Evolutionary conservation across 2,888 invertebrate genomes (phyloP), one percentile per base, ranked within the genome.

Genomic region (Stegana nigrithorax): DNA sequence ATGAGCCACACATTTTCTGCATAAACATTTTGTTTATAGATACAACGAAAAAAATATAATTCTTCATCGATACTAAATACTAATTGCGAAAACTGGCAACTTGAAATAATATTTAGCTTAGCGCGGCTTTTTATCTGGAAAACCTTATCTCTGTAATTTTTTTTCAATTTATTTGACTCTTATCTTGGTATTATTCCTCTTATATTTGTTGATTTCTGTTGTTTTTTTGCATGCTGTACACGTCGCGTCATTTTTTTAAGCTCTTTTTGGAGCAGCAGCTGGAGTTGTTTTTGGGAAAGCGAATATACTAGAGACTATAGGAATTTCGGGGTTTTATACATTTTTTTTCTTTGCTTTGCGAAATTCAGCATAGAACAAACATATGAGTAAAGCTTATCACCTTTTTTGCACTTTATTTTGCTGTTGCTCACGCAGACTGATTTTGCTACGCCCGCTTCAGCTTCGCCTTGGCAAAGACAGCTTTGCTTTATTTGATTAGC

Each of bases 141-240:
- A 25, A 25, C 36, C 17, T 36, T 50, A 27, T 59, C 47, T 25
- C 7, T 26, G 26, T 26, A 4, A 25, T 26, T 7, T 8, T 25
- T 19, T 56, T 55, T 36, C 47, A 50, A 74, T 75, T 75, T 79
- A 79, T 79, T 78, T 71, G 62, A 56, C 66, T 65, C 71, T 75
- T 75, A 75, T 75, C 75, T 72, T 67, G 65, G 65, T 68, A 68
- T 74, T 70, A 74, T 63, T 69, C 62, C 65, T 56, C 32, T 53
- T 50, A 55, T 50, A 65, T 60, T 71, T 62, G 65, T 59, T 64
- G 27, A 12, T 2, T 5, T 29, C 47, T 21, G 3, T 60, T 32
- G 59, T 25, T 51, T 27, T 45, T 45, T 21, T 21, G 14, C 32
- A 29, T 47, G 59, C 26, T 60, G 50, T 57, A 64, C 57, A 39